These are phyloP conservation scores for Oncorhynchus nerka DNA, from an alignment of 2,113 vertebrate species.

Conservation along the genomic window DNA sequence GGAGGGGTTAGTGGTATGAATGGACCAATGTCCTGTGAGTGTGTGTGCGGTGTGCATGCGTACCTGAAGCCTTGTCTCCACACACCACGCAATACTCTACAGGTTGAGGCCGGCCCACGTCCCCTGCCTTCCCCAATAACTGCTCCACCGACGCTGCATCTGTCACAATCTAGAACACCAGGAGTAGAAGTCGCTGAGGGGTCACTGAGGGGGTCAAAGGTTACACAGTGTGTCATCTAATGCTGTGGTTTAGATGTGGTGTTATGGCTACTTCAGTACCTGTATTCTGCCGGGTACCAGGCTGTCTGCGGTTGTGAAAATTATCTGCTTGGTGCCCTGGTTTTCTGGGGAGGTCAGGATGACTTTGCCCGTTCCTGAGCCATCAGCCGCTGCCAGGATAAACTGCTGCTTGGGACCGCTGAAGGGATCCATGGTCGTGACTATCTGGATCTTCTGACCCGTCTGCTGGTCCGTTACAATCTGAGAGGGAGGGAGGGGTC, in stretches of 20 bases:
- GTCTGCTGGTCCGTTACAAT: slow-evolving; percentile 98
- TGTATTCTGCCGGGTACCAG: slow-evolving; percentile 94
- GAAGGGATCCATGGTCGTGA: slow-evolving; percentile 90
- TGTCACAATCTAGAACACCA: slow-evolving; percentile 86
- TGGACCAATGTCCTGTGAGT: not conserved
- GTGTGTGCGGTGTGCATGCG: not conserved
- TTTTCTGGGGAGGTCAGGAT: slow-evolving; percentile 89
- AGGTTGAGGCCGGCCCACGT: slow-evolving; percentile 86
- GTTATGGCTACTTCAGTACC: slow-evolving; percentile 63
- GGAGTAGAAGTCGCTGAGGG: not conserved
- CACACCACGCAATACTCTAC: slow-evolving; percentile 97
- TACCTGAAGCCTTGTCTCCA: slow-evolving; percentile 98
- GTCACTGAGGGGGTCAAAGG: too few species aligned
- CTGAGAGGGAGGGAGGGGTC: slow-evolving; percentile 62
- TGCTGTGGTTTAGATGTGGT: not conserved
- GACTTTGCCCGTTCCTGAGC: slow-evolving; percentile 89
- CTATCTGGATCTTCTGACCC: slow-evolving; percentile 96
- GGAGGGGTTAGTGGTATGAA: not conserved
- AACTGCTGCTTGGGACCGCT: slow-evolving; percentile 90
- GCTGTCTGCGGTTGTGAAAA: slow-evolving; percentile 91
- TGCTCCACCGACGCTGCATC: slow-evolving; percentile 93
- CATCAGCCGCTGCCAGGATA: slow-evolving; percentile 91
- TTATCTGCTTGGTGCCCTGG: slow-evolving; percentile 89
- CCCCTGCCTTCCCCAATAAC: slow-evolving; percentile 86
- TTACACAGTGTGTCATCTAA: not conserved